Percentiles rank a stretch among this genome's conserved stretches.
Evolutionary conservation across 1,140 invertebrate genomes (phyloP).

Genomic region (Leptoteleia sp.): DNA sequence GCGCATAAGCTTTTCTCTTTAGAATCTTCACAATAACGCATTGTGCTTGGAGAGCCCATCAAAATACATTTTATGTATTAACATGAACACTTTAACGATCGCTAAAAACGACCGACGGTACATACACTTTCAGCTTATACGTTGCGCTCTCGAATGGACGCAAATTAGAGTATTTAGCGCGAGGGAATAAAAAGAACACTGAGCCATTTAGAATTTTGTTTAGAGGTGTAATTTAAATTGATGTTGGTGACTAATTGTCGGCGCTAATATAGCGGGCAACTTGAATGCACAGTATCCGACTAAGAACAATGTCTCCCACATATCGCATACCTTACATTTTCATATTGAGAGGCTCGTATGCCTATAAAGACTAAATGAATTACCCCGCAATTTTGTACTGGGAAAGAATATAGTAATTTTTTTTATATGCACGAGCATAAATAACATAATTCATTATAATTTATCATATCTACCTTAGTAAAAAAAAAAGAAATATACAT

Average conservation of each 20-base stretch:
- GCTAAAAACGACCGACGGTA: conserved; percentile 65
- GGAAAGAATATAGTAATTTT: too few species aligned
- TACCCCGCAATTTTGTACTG: too few species aligned
- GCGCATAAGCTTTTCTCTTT: conserved; percentile 27
- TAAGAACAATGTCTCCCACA: too few species aligned
- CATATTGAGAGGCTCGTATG: too few species aligned
- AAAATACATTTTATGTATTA: conserved; percentile 71
- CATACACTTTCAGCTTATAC: conserved; percentile 2
- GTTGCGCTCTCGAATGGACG: conserved; percentile 22
- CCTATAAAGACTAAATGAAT: neutral
- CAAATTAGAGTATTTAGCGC: conserved; percentile 43
- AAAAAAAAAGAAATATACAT: too few species aligned
- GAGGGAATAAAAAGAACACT: neutral
- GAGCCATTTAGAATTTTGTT: conserved; percentile 5
- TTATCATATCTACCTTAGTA: too few species aligned
- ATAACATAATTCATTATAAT: too few species aligned
- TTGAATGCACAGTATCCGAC: too few species aligned
- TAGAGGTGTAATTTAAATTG: too few species aligned
- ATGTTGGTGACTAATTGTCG: neutral
- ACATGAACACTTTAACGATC: conserved; percentile 65
- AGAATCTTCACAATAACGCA: conserved; percentile 29
- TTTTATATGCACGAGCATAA: too few species aligned
- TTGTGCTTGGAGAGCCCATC: conserved; percentile 59
- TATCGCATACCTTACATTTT: too few species aligned
- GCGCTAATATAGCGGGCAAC: neutral